Base-by-base conservation (phyloP, 37 sponge, comb jelly and placozoan species). In the Lycopodina hypogea region DNA sequence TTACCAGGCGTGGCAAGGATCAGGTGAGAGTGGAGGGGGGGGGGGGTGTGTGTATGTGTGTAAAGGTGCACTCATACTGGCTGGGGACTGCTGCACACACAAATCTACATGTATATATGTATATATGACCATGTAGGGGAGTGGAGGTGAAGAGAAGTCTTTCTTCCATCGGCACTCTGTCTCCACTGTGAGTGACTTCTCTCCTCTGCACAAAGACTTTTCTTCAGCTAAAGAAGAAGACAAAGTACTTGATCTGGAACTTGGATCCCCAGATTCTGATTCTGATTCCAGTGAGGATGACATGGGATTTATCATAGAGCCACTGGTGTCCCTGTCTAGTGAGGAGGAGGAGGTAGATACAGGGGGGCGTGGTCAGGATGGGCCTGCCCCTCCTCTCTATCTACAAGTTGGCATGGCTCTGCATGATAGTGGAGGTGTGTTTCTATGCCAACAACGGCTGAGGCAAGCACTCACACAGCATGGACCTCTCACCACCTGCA, bases 231-330 rank as follows among this genome's bases (percentile, higher is more conserved):
- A 55, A 6, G 55, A 50, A 26, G 29, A 51, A 8, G 74, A 32
- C 17, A n/a, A 72, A 50, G 53, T 19, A 0, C 55, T 41, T 30
- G 55, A 34, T 1, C 55, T 51, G 55, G 55, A 55, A 15, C 14
- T 41, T n/a, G 28, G 53, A 51, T n/a, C 19, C 4, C 28, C 32
- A 30, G 30, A 51, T 0, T 72, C 55, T 22, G 50, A 22, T 36
- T 60, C 66, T 65, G 66, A 65, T 32, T 65, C 66, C 35, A 26
- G 29, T 36, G 52, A 69, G 18, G 63, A 61, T 18, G 78, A 78
- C 34, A 61, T 65, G 51, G 62, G 42, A 15, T 19, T 76, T 28
- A 33, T 14, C 19, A 22, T 42, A 1, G 33, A 26, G 65, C 56
- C 56, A 32, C 67, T 78, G 51, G 65, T 66, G 14, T 65, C 76